phyloP scores from a whole-genome alignment of 30 jellyfish, hydroid and myxozoan genomes.

The Nemopilema nomurai region DNA sequence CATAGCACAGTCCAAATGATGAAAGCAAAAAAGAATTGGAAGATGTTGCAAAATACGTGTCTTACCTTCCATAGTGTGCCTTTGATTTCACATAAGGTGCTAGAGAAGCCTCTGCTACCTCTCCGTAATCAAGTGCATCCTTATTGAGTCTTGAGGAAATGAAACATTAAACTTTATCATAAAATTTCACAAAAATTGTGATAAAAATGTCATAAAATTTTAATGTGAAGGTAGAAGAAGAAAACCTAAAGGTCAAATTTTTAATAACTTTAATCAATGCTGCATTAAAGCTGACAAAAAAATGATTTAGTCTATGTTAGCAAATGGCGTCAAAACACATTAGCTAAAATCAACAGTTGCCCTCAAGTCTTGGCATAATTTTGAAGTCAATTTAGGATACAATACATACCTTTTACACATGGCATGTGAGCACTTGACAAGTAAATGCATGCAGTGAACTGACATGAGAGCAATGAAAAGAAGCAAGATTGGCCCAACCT shows the following conservation, averaged over 20 bases:
- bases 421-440: constrained; percentile 84
- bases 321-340: too few species aligned
- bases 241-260: too few species aligned
- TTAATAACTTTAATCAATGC: too few species aligned
- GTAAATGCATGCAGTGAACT: constrained; percentile 91
- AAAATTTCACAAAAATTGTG: too few species aligned
- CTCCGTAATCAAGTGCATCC: constrained; percentile 92
- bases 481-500: constrained; percentile 88
- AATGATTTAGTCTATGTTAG: background rate
- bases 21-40: background rate
- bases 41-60: background rate
- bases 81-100: constrained; percentile 52
- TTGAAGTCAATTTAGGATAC: too few species aligned
- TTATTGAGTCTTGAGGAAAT: constrained; percentile 54
- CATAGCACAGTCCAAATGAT: background rate
- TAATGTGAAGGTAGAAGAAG: constrained; percentile 18
- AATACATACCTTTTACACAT: constrained; percentile 80
- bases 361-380: too few species aligned
- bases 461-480: constrained; percentile 83
- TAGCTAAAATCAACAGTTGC: background rate
- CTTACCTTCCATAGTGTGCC: constrained; percentile 77
- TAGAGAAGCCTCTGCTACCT: constrained; percentile 89
- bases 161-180: too few species aligned
- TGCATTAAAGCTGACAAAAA: too few species aligned
- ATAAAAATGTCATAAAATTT: too few species aligned